A percentile compares a stretch with the other conserved stretches of the same genome.
Conservation (phyloP, 2,113 vertebrate species). For the Cebus imitator region DNA sequence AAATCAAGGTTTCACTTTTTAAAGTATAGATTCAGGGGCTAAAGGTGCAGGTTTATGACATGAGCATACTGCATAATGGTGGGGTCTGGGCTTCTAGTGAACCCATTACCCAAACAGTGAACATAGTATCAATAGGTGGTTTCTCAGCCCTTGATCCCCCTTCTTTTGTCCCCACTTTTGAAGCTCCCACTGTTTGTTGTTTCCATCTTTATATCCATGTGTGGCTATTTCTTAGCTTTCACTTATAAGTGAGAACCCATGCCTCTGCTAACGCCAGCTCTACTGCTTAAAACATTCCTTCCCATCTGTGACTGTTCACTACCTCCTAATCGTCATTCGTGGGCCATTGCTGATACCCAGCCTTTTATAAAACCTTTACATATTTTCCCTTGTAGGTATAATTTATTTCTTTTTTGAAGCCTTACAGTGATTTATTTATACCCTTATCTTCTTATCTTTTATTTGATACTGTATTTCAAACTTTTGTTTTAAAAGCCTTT, state of each 20-base stretch:
- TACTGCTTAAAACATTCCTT: not conserved
- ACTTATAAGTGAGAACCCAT: not conserved
- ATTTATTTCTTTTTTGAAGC: not conserved
- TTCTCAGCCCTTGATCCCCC: no score
- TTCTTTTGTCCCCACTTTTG: no score
- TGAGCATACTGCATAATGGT: no score
- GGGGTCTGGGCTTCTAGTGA: no score
- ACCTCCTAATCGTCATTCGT: not conserved
- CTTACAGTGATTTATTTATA: not conserved
- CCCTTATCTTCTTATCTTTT: not conserved
- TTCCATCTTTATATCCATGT: no score
- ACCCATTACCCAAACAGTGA: no score
- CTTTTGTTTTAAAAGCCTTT: not conserved
- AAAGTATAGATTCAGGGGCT: no score
- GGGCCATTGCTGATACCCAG: not conserved
- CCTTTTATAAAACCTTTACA: not conserved
- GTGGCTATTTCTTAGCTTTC: no score
- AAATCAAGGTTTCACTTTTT: not conserved
- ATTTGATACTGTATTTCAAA: not conserved
- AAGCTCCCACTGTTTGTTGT: no score
- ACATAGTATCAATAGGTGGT: no score
- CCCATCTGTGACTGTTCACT: rapidly evolving
- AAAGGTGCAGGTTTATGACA: no score
- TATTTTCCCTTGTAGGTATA: not conserved
- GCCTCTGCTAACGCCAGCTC: not conserved